Evolutionary conservation across 2,888 invertebrate genomes (phyloP), one percentile per base, ranked within the genome.

Genomic region (Catonia carolina): DNA sequence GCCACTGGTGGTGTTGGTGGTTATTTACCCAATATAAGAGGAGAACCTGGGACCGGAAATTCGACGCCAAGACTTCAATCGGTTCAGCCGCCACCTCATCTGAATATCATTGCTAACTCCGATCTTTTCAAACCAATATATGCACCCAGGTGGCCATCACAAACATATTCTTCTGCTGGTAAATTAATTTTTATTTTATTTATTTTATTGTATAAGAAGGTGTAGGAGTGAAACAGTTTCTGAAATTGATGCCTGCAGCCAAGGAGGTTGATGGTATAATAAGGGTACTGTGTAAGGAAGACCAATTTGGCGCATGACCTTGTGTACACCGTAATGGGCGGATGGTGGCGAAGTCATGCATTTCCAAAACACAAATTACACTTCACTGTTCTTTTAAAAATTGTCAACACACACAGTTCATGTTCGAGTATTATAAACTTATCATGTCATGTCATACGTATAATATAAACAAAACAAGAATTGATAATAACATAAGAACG

Each of bases 41-140:
- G 47, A 8, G 49, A 48, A 20, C 48, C 14, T 27, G 37, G 12
- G 14, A 37, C n/a, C 18, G 53, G 2, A 8, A 12, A 17, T 14
- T 49, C 42, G 14, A 49, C 53, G 20, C 52, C 14, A 33, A 39
- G 45, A 20, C 12, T 35, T n/a, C 37, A 37, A 7, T 27, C 69
- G 68, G 8, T 60, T 15, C 78, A 79, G 59, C 79, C 80, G 8
- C 81, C 81, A 2, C 81, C 81, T 0, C 78, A 80, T 35, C 67
- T 82, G 23, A 81, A 82, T 67, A 78, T 82, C 31, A 80, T 81
- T 5, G 80, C 80, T 58, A 84, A 84, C 66, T 79, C 83, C 0
- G 83, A 85, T 68, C 73, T 86, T 7, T 85, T 85, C 64, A 79
- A 80, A 60, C 81, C 83, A 0, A 78, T 81, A 8, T 82, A 80